These are phyloP conservation scores for Merops nubicus DNA, from an alignment of 2,113 vertebrate species.

Conservation along the genomic window DNA sequence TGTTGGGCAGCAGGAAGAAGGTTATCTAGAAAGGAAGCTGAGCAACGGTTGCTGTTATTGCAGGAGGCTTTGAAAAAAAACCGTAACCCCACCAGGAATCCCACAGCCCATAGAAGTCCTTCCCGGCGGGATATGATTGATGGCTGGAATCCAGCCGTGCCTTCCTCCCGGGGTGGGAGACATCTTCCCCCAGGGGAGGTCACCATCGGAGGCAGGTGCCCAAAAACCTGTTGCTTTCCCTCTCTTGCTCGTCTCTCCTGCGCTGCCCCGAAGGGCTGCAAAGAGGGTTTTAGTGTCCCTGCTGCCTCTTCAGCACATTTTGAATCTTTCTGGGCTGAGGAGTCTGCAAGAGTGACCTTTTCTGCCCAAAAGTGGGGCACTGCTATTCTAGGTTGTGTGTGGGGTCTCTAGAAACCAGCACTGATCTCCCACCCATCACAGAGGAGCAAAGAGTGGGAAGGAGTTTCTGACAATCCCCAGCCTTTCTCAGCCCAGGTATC, in stretches of 20 bases:
- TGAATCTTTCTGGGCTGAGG: background rate
- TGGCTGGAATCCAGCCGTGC: slow-evolving; percentile 26
- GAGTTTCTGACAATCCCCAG: background rate
- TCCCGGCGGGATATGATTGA: slow-evolving; percentile 1
- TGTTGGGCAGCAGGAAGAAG: slow-evolving; percentile 56
- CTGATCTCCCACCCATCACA: rapidly evolving
- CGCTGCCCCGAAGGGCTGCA: background rate
- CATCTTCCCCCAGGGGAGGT: background rate
- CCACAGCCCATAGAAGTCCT: background rate
- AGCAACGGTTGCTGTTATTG: slow-evolving; percentile 24
- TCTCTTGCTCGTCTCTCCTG: background rate
- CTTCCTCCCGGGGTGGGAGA: background rate
- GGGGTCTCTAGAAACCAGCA: background rate
- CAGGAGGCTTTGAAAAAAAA: slow-evolving; percentile 47
- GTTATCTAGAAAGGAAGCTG: slow-evolving; percentile 66
- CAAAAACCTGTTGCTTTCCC: slow-evolving; percentile 21
- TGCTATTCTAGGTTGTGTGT: background rate
- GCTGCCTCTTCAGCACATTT: background rate
- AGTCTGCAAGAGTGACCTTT: background rate
- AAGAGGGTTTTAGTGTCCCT: background rate
- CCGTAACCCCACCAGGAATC: slow-evolving; percentile 29
- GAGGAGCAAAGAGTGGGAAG: background rate
- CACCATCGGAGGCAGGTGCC: background rate
- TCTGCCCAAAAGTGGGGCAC: background rate
- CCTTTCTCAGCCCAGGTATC: background rate